Conservation (phyloP, 2,888 invertebrate genomes). For the Vanessa cardui region DNA sequence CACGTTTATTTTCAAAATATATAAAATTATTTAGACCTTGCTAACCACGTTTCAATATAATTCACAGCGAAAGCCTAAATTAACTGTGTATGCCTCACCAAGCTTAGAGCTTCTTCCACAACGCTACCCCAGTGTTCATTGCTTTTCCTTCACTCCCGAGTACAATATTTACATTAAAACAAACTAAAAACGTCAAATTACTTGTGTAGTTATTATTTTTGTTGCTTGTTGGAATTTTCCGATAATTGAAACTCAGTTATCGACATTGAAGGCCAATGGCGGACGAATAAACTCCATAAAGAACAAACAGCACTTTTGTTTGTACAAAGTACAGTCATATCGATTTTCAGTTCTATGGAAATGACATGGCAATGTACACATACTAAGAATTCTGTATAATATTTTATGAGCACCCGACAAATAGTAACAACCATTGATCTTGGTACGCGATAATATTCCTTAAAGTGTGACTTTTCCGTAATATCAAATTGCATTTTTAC, state of each 20-base stretch:
- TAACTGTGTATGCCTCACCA: too few species aligned
- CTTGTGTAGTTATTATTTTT: too few species aligned
- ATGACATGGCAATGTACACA: background rate
- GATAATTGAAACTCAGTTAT: background rate
- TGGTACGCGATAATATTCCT: background rate
- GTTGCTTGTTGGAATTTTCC: too few species aligned
- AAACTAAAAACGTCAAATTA: too few species aligned
- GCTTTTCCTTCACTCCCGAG: too few species aligned
- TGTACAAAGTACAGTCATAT: background rate
- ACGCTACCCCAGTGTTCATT: too few species aligned
- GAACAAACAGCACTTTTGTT: background rate
- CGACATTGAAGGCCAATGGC: background rate
- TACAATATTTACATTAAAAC: too few species aligned
- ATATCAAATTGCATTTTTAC: slow-evolving; percentile 8
- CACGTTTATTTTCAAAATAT: background rate
- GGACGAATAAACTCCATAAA: background rate
- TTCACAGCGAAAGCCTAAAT: too few species aligned
- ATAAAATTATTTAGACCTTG: background rate
- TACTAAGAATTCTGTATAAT: background rate
- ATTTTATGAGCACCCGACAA: background rate
- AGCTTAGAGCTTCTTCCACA: too few species aligned
- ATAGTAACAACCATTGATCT: background rate
- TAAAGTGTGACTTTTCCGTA: background rate
- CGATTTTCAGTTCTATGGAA: background rate
- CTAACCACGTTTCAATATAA: background rate